Evolutionary conservation across 1,140 invertebrate genomes (phyloP).

Genomic region (Cardiocondyla obscurior): DNA sequence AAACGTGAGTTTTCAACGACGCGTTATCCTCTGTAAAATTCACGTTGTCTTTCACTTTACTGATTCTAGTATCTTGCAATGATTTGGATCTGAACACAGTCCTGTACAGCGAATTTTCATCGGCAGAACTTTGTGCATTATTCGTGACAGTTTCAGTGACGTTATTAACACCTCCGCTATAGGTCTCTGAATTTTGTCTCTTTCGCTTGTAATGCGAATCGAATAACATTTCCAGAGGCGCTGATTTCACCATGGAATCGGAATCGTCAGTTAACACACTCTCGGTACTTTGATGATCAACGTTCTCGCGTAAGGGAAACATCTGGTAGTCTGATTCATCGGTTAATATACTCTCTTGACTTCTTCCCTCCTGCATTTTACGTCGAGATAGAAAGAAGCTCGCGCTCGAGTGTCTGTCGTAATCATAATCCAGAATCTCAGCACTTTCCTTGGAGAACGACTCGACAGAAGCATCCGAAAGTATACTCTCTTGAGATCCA

Average conservation of each 20-base stretch:
- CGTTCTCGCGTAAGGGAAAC: slow-evolving; percentile 77
- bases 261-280: slow-evolving; percentile 83
- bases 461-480: slow-evolving; percentile 87
- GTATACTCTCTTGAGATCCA: slow-evolving; percentile 90
- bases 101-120: slow-evolving; percentile 48
- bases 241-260: slow-evolving; percentile 88
- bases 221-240: slow-evolving; percentile 89
- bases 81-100: slow-evolving; percentile 83
- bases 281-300: slow-evolving; percentile 81
- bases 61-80: slow-evolving; percentile 82
- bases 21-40: slow-evolving; percentile 68
- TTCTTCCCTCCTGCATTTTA: slow-evolving; percentile 87
- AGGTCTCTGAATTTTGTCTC: slow-evolving; percentile 79
- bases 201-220: slow-evolving; percentile 82
- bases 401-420: slow-evolving; percentile 84
- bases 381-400: slow-evolving; percentile 84
- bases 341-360: slow-evolving; percentile 90
- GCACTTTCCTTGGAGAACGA: slow-evolving; percentile 79
- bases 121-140: neutral
- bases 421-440: slow-evolving; percentile 85
- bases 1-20: slow-evolving; percentile 67
- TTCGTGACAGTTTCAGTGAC: slow-evolving; percentile 40
- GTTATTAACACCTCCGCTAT: slow-evolving; percentile 74
- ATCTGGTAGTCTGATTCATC: slow-evolving; percentile 89
- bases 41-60: slow-evolving; percentile 58